Percentiles rank a stretch among this genome's conserved stretches.
These are phyloP conservation scores for Rhagonycha fulva DNA, from an alignment of 2,888 invertebrate genomes.

Conservation along the genomic window DNA sequence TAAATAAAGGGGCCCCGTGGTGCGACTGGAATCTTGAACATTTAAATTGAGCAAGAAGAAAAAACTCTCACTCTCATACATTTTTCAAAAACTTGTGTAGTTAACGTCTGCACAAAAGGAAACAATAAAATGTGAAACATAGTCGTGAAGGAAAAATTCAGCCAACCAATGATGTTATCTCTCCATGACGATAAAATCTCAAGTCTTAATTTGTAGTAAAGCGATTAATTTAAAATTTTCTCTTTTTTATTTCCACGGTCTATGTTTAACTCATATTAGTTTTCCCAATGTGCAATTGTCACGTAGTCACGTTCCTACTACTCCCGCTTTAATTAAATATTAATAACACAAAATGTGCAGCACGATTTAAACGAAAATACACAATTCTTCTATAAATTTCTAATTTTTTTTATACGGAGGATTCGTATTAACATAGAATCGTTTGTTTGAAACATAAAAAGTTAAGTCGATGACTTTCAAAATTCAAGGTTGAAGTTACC, in stretches of 20 bases:
- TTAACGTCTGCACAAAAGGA: not conserved
- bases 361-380: not conserved
- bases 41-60: conserved; percentile 19
- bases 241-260: not conserved
- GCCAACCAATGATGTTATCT: not conserved
- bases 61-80: not conserved
- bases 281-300: not conserved
- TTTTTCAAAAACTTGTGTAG: not conserved
- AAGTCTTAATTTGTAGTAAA: not conserved
- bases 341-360: not conserved
- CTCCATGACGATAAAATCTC: not conserved
- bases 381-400: not conserved
- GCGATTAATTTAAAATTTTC: not conserved
- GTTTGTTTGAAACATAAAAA: not conserved
- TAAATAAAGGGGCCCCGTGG: conserved; percentile 25
- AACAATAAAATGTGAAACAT: not conserved
- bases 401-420: not conserved
- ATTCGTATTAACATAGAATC: not conserved
- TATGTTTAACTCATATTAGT: not conserved
- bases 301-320: not conserved
- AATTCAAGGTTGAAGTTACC: not conserved
- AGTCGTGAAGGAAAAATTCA: not conserved
- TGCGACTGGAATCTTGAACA: conserved; percentile 20
- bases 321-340: not conserved
- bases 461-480: not conserved